Evolutionary conservation across 1,140 invertebrate genomes (phyloP), one percentile per base, ranked within the genome.

Genomic region (Sipha flava): DNA sequence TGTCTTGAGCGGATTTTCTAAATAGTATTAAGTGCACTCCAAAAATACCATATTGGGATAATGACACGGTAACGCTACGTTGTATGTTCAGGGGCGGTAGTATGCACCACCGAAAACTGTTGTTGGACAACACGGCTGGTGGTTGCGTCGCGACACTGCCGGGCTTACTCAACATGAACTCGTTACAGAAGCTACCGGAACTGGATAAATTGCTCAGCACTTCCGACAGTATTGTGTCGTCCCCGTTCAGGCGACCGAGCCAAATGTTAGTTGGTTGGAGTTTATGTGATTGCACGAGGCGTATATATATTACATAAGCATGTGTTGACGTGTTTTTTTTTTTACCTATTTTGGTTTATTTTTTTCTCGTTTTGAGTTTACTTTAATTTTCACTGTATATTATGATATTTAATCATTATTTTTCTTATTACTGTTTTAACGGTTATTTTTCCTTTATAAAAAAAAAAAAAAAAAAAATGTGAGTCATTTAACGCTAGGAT

Each of bases 141-240:
- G 31, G 70, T 47, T 66, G 64, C 16, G 40, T 23, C 43, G 23
- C 16, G 9, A 3, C 21, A 16, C 14, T 23, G 23, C 34, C 47
- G 7, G 73, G 52, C 5, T 12, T 57, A 37, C 52, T 59, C 52
- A 77, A 77, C 34, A 57, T 77, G 49, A 73, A 54, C 31, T 73
- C 70, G 26, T 49, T 73, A 54, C 70, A 73, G 10, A 77, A 77
- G 34, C 52, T 57, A 12, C 73, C 73, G n/a, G 73, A 77, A 57
- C 34, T 77, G 73, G 73, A 77, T 34, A 77, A 77, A 77, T 77
- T 23, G 73, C 73, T 77, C 73, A 59, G 73, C 37, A 77, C 73
- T 57, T 59, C 73, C 23, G 73, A 77, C 34, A 59, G 52, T 4
- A 9, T 54, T 2, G 73, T 77, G 52, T 77, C 73, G n/a, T 40